Percentiles rank a stretch among this genome's conserved stretches.
Evolutionary conservation across 1,140 invertebrate genomes (phyloP).

Genomic region (Heterodera carotae): DNA sequence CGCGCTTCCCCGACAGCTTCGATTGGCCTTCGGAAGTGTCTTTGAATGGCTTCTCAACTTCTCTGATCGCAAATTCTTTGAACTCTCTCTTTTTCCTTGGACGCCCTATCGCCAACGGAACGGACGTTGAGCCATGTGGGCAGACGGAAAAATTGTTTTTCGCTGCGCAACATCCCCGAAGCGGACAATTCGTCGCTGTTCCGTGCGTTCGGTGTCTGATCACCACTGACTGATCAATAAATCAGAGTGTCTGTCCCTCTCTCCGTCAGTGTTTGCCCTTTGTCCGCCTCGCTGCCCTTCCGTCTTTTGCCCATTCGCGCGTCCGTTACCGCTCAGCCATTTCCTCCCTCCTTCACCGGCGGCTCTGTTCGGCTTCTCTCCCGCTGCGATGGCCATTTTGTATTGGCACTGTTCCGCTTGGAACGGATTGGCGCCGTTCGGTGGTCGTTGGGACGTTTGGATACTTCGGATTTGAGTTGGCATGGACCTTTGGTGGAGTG

Average conservation of each 20-base stretch:
- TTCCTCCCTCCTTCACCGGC: neutral
- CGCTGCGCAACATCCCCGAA: neutral
- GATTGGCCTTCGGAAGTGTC: slow-evolving; percentile 1
- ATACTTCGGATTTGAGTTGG: neutral
- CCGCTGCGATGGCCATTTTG: neutral
- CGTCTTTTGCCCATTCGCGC: neutral
- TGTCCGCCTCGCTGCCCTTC: neutral
- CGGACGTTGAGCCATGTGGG: neutral
- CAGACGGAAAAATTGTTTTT: neutral
- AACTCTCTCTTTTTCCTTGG: neutral
- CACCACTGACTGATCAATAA: no score
- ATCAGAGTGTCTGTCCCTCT: no score
- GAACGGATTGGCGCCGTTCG: neutral
- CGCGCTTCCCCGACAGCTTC: neutral
- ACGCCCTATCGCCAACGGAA: neutral
- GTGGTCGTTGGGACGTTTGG: neutral
- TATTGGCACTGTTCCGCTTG: neutral
- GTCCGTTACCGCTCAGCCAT: neutral
- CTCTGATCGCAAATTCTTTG: neutral
- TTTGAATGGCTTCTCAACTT: neutral
- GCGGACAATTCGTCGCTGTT: neutral
- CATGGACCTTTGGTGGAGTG: neutral
- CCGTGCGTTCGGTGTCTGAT: neutral
- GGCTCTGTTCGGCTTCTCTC: neutral
- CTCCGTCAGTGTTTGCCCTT: slow-evolving; percentile 2